These are phyloP conservation scores for Euglossa dilemma DNA, from an alignment of 1,140 invertebrate genomes.

Conservation along the genomic window DNA sequence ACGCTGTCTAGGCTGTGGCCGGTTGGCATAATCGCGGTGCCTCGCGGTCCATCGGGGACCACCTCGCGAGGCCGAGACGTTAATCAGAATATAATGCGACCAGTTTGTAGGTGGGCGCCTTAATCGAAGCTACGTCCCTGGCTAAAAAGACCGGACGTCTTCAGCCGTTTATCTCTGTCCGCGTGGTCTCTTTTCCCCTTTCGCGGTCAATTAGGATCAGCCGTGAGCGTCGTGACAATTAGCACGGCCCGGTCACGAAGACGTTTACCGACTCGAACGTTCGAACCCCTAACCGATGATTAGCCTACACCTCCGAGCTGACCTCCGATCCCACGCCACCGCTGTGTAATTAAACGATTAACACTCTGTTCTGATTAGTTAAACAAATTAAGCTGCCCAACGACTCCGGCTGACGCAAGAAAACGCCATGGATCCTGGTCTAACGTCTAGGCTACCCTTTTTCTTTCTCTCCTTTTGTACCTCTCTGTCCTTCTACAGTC, in stretches of 20 bases:
- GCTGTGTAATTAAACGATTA: conserved; percentile 73
- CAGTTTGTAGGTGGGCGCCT: conserved; percentile 59
- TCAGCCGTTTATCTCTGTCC: conserved; percentile 32
- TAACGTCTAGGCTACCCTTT: too few relatives aligned
- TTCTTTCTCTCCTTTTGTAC: too few relatives aligned
- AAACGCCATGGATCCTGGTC: too few relatives aligned
- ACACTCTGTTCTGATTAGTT: conserved; percentile 70
- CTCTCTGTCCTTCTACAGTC: too few relatives aligned
- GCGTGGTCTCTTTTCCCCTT: conserved; percentile 27
- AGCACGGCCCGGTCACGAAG: conserved; percentile 58
- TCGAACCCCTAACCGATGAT: conserved; percentile 25
- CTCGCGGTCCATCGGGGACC: conserved; percentile 23
- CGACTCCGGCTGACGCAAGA: not conserved
- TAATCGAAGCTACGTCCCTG: conserved; percentile 61
- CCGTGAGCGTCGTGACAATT: conserved; percentile 63
- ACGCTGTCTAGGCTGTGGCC: not conserved
- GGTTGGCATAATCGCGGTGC: not conserved
- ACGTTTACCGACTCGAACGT: not conserved
- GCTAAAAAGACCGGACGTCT: conserved; percentile 38
- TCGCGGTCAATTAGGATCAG: conserved; percentile 57
- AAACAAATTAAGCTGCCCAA: conserved; percentile 71
- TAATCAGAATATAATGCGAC: conserved; percentile 65
- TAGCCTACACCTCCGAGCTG: conserved; percentile 15
- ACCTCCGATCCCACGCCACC: conserved; percentile 18
- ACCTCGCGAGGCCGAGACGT: conserved; percentile 59